Evolutionary conservation across 2,113 vertebrate species (phyloP).

Genomic region (Oncorhynchus nerka): DNA sequence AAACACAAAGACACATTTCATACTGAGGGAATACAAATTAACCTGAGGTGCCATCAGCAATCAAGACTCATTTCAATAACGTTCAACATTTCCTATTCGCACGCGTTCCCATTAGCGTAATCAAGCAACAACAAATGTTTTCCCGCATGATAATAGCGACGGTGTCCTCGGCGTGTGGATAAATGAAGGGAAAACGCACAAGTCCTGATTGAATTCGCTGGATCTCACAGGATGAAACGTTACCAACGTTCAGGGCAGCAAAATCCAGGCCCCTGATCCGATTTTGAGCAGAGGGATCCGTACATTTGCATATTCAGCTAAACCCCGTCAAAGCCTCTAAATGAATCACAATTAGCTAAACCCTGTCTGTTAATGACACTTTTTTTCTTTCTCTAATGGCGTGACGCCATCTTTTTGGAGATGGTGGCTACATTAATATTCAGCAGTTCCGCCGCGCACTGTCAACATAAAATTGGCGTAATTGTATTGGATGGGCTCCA

Average conservation of each 20-base stretch:
- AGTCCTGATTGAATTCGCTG: constrained; percentile 63
- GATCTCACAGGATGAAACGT: constrained; percentile 33
- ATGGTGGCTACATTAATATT: constrained; percentile 64
- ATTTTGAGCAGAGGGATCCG: constrained; percentile 37
- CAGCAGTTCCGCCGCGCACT: constrained; percentile 46
- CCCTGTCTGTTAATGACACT: constrained; percentile 55
- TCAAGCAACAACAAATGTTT: constrained; percentile 79
- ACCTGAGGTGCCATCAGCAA: constrained; percentile 78
- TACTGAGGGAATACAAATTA: constrained; percentile 75
- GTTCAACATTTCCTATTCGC: constrained; percentile 76
- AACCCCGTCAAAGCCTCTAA: constrained; percentile 52
- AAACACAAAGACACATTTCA: constrained; percentile 56
- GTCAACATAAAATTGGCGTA: constrained; percentile 47
- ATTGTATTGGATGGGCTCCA: constrained; percentile 68
- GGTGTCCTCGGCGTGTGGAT: constrained; percentile 58
- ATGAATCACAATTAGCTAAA: constrained; percentile 59
- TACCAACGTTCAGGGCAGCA: constrained; percentile 30
- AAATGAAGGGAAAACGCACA: constrained; percentile 63
- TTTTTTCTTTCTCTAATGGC: constrained; percentile 66
- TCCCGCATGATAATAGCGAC: constrained; percentile 72
- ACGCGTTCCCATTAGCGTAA: constrained; percentile 75
- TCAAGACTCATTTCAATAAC: constrained; percentile 81
- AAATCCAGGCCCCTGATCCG: constrained; percentile 42
- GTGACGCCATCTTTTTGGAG: constrained; percentile 51
- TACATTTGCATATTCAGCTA: constrained; percentile 44